Evolutionary conservation across 2,888 invertebrate genomes (phyloP).

Genomic region (Agrochola lychnidis): DNA sequence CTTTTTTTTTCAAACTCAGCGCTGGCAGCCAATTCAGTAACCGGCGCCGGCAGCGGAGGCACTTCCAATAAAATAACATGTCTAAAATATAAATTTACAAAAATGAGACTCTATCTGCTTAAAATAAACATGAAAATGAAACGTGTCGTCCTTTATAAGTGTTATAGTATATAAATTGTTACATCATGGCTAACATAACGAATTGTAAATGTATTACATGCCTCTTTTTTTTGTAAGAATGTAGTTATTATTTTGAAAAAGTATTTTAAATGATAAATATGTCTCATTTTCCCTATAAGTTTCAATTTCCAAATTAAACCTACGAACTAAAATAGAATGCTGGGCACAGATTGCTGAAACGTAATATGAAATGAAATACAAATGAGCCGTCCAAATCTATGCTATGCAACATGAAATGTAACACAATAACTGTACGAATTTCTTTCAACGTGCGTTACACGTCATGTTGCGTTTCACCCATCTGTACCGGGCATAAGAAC

Average conservation of each 20-base stretch:
- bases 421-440: too few relatives aligned
- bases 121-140: too few relatives aligned
- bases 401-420: neutral
- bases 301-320: neutral
- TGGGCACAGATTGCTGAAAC: neutral
- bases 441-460: too few relatives aligned
- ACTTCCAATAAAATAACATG: neutral
- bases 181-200: neutral
- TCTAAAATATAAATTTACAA: neutral
- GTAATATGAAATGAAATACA: neutral
- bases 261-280: neutral
- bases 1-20: too few relatives aligned
- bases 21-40: too few relatives aligned
- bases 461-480: neutral
- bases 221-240: too few relatives aligned
- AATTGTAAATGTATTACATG: neutral
- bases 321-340: neutral
- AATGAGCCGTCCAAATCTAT: neutral
- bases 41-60: too few relatives aligned
- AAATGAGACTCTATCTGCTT: too few relatives aligned
- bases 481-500: neutral
- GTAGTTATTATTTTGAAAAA: too few relatives aligned
- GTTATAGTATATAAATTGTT: neutral
- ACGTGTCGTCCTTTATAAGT: too few relatives aligned
- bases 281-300: neutral